Evolutionary conservation across 1,140 invertebrate genomes (phyloP).

Genomic region (Bombus huntii): DNA sequence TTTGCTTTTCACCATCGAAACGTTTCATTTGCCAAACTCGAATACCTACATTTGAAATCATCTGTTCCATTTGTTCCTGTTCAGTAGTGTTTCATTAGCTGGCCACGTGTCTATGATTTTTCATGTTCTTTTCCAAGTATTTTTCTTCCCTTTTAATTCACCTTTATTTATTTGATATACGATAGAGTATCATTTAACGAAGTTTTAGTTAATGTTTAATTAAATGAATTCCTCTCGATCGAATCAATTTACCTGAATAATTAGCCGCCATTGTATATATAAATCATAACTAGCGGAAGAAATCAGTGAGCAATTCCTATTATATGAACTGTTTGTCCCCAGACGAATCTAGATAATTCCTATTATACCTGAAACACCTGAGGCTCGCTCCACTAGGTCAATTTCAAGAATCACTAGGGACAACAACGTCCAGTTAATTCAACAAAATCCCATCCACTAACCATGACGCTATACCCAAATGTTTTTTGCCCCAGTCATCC

Average conservation of each 20-base stretch:
- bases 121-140: no score
- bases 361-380: background rate
- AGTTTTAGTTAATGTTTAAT: background rate
- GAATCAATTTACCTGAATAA: background rate
- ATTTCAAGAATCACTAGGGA: background rate
- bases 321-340: background rate
- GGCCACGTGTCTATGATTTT: no score
- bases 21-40: background rate
- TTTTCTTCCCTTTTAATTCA: no score
- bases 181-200: no score
- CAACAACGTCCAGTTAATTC: background rate
- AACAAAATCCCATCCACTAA: background rate
- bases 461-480: background rate
- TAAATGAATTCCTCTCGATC: background rate
- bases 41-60: background rate
- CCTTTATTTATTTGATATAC: no score
- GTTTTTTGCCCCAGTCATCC: background rate
- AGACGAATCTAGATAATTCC: background rate
- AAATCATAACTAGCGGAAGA: background rate
- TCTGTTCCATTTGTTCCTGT: background rate
- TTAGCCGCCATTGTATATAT: background rate
- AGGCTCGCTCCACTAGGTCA: background rate
- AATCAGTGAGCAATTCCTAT: background rate
- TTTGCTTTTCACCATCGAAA: background rate
- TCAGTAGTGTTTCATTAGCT: background rate